Evolutionary conservation across 2,888 invertebrate species (phyloP).

Genomic region (Sturmia bella): DNA sequence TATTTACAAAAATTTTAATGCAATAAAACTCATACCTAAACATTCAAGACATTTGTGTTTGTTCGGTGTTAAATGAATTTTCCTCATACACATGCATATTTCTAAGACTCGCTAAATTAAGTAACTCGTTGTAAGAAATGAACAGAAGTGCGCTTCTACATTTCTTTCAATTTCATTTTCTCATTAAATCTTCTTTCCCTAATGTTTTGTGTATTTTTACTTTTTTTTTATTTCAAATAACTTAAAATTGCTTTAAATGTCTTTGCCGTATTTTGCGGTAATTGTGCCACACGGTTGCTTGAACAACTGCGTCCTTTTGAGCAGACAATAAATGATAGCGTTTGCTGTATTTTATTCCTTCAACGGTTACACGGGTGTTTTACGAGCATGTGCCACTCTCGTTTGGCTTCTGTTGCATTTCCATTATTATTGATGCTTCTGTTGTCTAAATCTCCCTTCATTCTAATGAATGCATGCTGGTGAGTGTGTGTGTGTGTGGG

Average conservation of each 20-base stretch:
- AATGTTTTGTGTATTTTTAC: not conserved
- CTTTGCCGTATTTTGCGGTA: slow-evolving; percentile 25
- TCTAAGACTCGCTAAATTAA: too few relatives aligned
- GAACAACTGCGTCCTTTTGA: slow-evolving; percentile 32
- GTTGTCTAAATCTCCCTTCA: slow-evolving; percentile 13
- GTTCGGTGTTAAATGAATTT: too few relatives aligned
- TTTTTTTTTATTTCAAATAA: not conserved
- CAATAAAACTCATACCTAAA: too few relatives aligned
- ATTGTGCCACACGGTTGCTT: slow-evolving; percentile 42
- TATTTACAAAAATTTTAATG: too few relatives aligned
- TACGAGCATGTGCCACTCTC: not conserved
- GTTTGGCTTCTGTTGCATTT: slow-evolving; percentile 11
- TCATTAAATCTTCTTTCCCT: not conserved
- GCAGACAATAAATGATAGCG: not conserved
- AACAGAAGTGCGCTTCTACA: too few relatives aligned
- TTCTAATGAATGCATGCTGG: not conserved
- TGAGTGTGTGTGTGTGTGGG: not conserved
- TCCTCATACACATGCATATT: too few relatives aligned
- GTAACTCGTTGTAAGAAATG: too few relatives aligned
- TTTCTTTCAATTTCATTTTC: not conserved
- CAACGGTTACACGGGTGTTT: not conserved
- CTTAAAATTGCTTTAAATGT: slow-evolving; percentile 43
- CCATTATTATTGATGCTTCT: slow-evolving; percentile 33
- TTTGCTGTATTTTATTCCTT: slow-evolving; percentile 8
- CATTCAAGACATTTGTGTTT: too few relatives aligned